Evolutionary conservation across 2,113 vertebrate species (phyloP).

Genomic region (Clarias gariepinus): DNA sequence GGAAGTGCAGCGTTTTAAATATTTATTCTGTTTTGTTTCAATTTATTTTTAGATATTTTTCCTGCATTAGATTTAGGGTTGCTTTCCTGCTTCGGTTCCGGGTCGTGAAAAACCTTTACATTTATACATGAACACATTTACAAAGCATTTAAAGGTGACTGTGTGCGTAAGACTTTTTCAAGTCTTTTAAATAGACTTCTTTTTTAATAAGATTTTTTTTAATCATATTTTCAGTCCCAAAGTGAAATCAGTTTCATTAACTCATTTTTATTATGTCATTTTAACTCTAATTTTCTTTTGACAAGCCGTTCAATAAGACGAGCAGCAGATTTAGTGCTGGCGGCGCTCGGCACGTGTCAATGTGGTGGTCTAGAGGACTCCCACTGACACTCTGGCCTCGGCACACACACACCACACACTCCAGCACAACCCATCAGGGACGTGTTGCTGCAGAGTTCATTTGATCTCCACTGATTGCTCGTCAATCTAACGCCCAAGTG

Average conservation of each 20-base stretch:
- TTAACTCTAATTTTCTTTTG: background rate
- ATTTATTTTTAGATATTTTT: background rate
- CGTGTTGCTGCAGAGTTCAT: slow-evolving; percentile 61
- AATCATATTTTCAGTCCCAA: background rate
- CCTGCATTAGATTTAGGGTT: background rate
- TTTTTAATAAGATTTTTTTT: background rate
- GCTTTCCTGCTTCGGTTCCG: background rate
- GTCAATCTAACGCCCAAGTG: slow-evolving; percentile 35
- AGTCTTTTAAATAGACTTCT: too few relatives aligned
- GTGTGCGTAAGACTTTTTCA: too few relatives aligned
- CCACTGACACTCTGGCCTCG: slow-evolving; percentile 45
- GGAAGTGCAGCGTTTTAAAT: background rate
- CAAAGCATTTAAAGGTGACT: background rate
- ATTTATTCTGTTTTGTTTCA: background rate
- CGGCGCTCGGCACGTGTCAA: slow-evolving; percentile 48
- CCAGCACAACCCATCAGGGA: slow-evolving; percentile 52
- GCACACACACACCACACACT: slow-evolving; percentile 28
- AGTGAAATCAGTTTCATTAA: background rate
- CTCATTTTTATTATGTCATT: background rate
- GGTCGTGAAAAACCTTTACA: background rate
- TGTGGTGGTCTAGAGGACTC: slow-evolving; percentile 38
- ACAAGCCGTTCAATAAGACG: slow-evolving; percentile 4
- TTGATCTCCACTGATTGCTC: slow-evolving; percentile 57
- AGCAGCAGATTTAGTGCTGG: slow-evolving; percentile 23
- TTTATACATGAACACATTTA: background rate